Conservation (phyloP, 1,140 invertebrate genomes). For the Chelonus insularis region DNA sequence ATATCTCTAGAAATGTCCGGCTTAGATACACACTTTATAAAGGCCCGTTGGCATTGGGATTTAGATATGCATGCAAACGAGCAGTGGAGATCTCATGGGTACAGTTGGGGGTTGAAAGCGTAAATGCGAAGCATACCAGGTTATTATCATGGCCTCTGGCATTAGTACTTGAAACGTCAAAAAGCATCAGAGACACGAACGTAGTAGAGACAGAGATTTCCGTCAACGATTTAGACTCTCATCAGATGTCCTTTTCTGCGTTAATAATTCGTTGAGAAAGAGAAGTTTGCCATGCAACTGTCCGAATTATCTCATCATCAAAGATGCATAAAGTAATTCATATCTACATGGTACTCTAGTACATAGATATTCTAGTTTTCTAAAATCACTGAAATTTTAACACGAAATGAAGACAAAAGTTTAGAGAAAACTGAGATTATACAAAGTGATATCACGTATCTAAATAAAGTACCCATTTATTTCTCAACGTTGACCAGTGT, state of each 20-base stretch:
- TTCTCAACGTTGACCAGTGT: not conserved
- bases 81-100: conserved; percentile 9
- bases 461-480: not conserved
- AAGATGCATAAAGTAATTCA: too few species aligned
- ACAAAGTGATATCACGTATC: not conserved
- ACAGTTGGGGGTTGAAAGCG: conserved; percentile 13
- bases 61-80: conserved; percentile 23
- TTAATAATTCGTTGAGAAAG: conserved; percentile 1
- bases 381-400: too few species aligned
- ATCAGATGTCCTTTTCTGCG: conserved; percentile 10
- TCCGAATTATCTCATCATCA: too few species aligned
- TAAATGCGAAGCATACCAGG: conserved; percentile 12
- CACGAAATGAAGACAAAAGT: too few species aligned
- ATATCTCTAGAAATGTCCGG: not conserved
- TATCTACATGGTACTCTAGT: too few species aligned
- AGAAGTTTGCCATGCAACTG: not conserved
- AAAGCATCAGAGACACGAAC: not conserved
- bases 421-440: too few species aligned
- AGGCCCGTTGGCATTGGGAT: conserved; percentile 9
- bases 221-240: not conserved
- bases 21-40: not conserved
- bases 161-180: conserved; percentile 4
- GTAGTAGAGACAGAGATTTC: not conserved
- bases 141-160: conserved; percentile 8
- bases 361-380: too few species aligned